phyloP scores from a whole-genome alignment of 2,888 invertebrate genomes.

The Alloplasta piceator region DNA sequence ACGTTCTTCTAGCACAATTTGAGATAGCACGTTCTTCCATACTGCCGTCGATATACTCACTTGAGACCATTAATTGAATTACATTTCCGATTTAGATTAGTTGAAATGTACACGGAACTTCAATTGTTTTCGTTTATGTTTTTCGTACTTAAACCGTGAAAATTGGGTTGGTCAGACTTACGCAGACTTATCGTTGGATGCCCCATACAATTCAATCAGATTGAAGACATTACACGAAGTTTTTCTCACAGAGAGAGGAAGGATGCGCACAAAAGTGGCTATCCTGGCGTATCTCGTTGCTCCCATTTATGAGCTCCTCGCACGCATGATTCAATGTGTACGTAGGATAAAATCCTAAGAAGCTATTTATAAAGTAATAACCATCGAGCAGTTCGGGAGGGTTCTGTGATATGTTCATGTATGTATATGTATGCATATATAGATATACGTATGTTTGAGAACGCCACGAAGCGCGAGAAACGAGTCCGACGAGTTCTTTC shows the following conservation, averaged over 20 bases:
- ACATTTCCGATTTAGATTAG: too few relatives aligned
- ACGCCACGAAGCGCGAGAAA: constrained; percentile 57
- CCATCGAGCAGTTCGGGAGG: constrained; percentile 63
- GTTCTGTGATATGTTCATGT: constrained; percentile 26
- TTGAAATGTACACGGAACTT: too few relatives aligned
- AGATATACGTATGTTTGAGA: constrained; percentile 52
- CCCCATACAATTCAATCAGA: constrained; percentile 20
- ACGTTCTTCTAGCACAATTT: too few relatives aligned
- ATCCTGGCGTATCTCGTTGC: constrained; percentile 14
- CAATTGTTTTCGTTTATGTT: too few relatives aligned
- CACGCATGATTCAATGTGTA: constrained; percentile 42
- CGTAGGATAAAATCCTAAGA: constrained; percentile 60
- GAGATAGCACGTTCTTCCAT: too few relatives aligned
- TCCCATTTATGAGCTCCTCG: constrained; percentile 9
- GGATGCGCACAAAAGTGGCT: constrained; percentile 41
- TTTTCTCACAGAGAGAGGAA: constrained; percentile 16
- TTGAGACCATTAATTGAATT: too few relatives aligned
- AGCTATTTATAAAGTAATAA: constrained; percentile 69
- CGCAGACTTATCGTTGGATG: background rate
- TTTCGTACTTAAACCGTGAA: too few relatives aligned
- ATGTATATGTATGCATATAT: background rate
- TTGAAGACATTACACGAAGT: constrained; percentile 15
- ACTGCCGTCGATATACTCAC: too few relatives aligned
- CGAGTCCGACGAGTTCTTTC: constrained; percentile 65
- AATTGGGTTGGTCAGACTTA: too few relatives aligned